These are phyloP conservation scores for Xylocampa areola DNA, from an alignment of 2,888 invertebrate genomes.

Conservation along the genomic window DNA sequence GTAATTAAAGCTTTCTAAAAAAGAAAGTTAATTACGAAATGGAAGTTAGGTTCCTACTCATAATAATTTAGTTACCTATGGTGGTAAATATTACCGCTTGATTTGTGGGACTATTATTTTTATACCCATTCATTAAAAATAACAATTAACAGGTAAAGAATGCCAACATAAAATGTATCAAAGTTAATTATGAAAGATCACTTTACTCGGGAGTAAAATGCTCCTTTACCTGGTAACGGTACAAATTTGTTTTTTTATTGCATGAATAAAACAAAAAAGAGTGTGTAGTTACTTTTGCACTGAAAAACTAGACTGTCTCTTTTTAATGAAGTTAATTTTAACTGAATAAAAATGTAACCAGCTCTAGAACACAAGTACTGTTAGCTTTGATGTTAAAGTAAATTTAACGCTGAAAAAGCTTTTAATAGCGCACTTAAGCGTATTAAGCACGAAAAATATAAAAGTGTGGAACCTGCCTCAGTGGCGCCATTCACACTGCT, in stretches of 20 bases:
- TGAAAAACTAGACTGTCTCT: no score
- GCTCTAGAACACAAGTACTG: slow-evolving; percentile 21
- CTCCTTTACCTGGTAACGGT: not conserved
- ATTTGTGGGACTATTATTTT: not conserved
- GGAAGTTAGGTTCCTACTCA: no score
- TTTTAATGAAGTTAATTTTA: slow-evolving; percentile 41
- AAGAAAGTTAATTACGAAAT: slow-evolving; percentile 16
- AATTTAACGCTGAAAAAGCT: slow-evolving; percentile 39
- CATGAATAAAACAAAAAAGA: no score
- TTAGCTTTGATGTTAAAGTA: slow-evolving; percentile 19
- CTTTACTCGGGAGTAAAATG: not conserved
- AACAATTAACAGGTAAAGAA: not conserved
- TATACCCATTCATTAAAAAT: not conserved
- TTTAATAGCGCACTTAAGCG: slow-evolving; percentile 39
- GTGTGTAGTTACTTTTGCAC: no score
- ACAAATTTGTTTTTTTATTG: not conserved
- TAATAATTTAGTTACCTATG: no score
- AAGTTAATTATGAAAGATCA: not conserved
- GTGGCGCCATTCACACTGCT: slow-evolving; percentile 42
- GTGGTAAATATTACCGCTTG: not conserved
- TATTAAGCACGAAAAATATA: slow-evolving; percentile 16
- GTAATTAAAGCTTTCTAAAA: slow-evolving; percentile 11
- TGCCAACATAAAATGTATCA: not conserved
- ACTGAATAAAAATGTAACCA: slow-evolving; percentile 21
- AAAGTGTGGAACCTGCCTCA: slow-evolving; percentile 10